Base-by-base conservation (phyloP, 2,888 invertebrate species). In the Heterodera filipjevi region DNA sequence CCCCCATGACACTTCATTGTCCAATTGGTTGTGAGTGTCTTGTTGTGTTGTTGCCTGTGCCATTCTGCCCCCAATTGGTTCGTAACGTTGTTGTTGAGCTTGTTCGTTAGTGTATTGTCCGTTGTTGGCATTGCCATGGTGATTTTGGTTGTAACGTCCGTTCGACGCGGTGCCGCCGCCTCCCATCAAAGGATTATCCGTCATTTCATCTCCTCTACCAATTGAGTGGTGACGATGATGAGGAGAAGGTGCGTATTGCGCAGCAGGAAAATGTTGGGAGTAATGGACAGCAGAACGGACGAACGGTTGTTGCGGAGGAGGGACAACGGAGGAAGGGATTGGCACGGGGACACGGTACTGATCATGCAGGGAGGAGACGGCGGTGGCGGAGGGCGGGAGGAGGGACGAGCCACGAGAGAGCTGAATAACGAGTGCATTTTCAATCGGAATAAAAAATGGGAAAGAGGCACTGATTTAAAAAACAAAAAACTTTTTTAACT, bases 321-420 rank as follows among this genome's bases (percentile, higher is more conserved):
- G 39, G 39, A 39, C 39, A 12, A 64, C 30, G 44, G 76, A 46
- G 46, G 79, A 76, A 33, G 81, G 78, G 35, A 77, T 78, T 22
- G 84, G 79, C 76, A 85, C 82, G 44, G 84, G 84, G 12, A 83
- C 78, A 8, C 85, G 81, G 82, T 86, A 85, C 33, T 85, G 85
- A 8, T 83, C 82, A 6, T 81, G 75, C 10, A 27, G 59, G 12
- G 59, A 1, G 10, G 59, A 10, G 59, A 59, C 59, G 59, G 59
- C 49, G 16, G 49, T 3, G 3, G 49, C 49, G 49, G 49, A 14
- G 16, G 49, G 49, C 12, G 49, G 49, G 19, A 49, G 49, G 16
- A 49, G 16, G 49, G 49, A 49, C 10, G 83, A 80, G 12, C 81
- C 75, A 33, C 85, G 77, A 33, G 83, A 81, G 35, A 85, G 77